Base-by-base conservation (phyloP, 2,888 invertebrate genomes). In the Argyra leucocephala region DNA sequence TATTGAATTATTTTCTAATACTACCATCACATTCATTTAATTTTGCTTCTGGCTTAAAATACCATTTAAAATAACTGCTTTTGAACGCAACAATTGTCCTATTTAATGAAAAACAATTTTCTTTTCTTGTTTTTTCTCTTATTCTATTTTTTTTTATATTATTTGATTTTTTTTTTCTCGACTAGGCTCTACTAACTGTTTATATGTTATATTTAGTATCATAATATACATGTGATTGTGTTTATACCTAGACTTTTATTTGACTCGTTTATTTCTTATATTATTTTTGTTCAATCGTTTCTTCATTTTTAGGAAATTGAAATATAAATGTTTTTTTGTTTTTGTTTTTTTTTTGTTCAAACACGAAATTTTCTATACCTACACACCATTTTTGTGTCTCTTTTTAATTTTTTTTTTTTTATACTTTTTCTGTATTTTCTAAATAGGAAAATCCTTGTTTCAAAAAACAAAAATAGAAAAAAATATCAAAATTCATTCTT, bases 21-120 rank as follows among this genome's bases (percentile, higher is more conserved):
- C 9, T n/a, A 18, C 48, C 48, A 5, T 48, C 48, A 48, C 48
- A 48, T 18, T 48, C 12, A 48, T n/a, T n/a, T 48, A 18, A 48
- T 48, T 18, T 48, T 18, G 48, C 48, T 48, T 48, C 48, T 48
- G 48, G 48, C 48, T 48, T 48, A 48, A 48, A 48, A 48, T 48
- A 48, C 18, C 48, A 48, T 48, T 48, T 48, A 48, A 48, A 48
- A 48, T 48, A 48, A 48, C 48, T 9, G 18, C 48, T 48, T 48
- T 15, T 48, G 15, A 48, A 48, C 48, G 48, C 48, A 48, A 48
- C 48, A 48, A 48, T 18, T 48, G 48, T 9, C 48, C 48, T 48
- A 9, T 48, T 48, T 48, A 48, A 48, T 48, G 48, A 48, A 48
- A 48, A 48, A 48, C 48, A 48, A 48, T 48, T 48, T 48, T 48